These are phyloP conservation scores for Tachina fera DNA, from an alignment of 2,888 invertebrate genomes.

Conservation along the genomic window DNA sequence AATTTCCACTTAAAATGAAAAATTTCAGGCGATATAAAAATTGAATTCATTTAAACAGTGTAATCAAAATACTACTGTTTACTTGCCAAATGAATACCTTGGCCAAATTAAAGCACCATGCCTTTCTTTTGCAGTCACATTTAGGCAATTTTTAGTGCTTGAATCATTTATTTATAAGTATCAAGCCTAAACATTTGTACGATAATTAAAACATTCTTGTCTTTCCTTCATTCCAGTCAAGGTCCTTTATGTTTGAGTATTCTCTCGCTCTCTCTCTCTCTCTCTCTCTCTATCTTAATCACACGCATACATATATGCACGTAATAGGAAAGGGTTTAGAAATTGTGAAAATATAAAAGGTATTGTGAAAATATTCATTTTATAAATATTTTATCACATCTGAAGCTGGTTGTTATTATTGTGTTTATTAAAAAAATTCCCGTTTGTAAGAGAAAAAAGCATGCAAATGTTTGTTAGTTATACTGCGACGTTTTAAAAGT, in stretches of 20 bases:
- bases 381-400: conserved; percentile 29
- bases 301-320: not conserved
- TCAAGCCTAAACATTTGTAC: no score
- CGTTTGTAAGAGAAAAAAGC: not conserved
- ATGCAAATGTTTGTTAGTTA: not conserved
- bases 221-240: not conserved
- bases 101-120: no score
- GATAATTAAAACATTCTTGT: no score
- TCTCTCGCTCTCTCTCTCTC: not conserved
- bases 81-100: no score
- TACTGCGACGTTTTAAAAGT: not conserved
- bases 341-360: conserved; percentile 22
- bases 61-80: no score
- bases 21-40: no score
- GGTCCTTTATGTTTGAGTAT: not conserved
- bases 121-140: no score
- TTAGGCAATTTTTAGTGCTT: not conserved
- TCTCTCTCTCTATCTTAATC: no score
- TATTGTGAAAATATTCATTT: conserved; percentile 40
- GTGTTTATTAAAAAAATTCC: not conserved
- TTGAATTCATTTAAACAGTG: no score
- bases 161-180: not conserved
- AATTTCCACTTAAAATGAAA: no score
- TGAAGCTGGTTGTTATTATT: conserved; percentile 11
- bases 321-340: conserved; percentile 10